Evolutionary conservation across 2,888 invertebrate genomes (phyloP).

Genomic region (Colletes collaris): DNA sequence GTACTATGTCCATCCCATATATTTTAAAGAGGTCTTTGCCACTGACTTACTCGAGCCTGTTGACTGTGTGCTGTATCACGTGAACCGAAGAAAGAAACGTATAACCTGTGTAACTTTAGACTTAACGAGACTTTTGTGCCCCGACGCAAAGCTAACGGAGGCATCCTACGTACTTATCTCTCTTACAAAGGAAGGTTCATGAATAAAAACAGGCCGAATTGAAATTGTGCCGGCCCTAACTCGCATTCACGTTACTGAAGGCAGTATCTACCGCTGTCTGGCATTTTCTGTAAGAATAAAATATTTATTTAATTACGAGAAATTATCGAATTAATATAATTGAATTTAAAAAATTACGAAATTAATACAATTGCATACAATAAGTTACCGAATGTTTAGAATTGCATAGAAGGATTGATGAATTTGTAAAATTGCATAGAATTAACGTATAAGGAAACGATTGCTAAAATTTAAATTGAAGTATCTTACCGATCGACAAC

Average conservation of each 20-base stretch:
- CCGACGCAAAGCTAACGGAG: slow-evolving; percentile 52
- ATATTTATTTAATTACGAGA: slow-evolving; percentile 1
- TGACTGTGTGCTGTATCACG: slow-evolving; percentile 39
- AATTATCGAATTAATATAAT: background rate
- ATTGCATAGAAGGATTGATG: background rate
- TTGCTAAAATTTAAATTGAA: background rate
- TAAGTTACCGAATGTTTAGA: background rate
- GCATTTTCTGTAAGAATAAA: background rate
- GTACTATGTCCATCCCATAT: slow-evolving; percentile 17
- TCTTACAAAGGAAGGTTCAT: slow-evolving; percentile 42
- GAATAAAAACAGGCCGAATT: slow-evolving; percentile 55
- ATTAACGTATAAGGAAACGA: background rate
- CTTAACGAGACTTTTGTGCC: slow-evolving; percentile 68
- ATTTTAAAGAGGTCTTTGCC: slow-evolving; percentile 49
- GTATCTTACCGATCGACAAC: slow-evolving; percentile 3
- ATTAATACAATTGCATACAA: background rate
- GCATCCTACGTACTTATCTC: slow-evolving; percentile 60
- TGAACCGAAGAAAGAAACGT: slow-evolving; percentile 59
- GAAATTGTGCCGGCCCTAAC: slow-evolving; percentile 43
- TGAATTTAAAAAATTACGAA: background rate
- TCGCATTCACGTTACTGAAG: slow-evolving; percentile 10
- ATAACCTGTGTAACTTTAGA: slow-evolving; percentile 44
- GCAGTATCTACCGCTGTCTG: background rate
- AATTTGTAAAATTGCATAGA: too few relatives aligned
- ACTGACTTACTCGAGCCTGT: slow-evolving; percentile 16